Evolutionary conservation across 2,797 vertebrate species (phyloP).

Genomic region (Anolis apletophallus): DNA sequence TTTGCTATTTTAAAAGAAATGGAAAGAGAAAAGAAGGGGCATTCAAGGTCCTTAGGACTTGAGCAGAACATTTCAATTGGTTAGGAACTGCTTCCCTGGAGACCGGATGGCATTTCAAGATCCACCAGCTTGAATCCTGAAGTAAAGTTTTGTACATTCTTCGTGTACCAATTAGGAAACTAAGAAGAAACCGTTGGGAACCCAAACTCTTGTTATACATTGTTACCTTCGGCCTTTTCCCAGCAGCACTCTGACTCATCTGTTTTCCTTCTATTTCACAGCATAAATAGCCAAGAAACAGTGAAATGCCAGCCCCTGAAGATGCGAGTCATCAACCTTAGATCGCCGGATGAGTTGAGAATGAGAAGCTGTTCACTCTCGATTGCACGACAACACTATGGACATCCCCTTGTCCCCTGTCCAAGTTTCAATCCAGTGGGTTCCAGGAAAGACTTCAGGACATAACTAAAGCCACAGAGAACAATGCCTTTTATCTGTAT

Average conservation of each 20-base stretch:
- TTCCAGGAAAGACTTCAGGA: not conserved
- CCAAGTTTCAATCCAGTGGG: not conserved
- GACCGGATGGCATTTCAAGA: conserved; percentile 73
- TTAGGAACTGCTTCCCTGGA: conserved; percentile 62
- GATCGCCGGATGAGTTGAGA: not conserved
- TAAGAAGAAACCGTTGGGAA: conserved; percentile 63
- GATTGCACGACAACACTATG: not conserved
- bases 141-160: conserved; percentile 63
- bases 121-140: conserved; percentile 67
- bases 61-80: conserved; percentile 48
- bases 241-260: fast-evolving
- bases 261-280: not conserved
- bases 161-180: conserved; percentile 63
- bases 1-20: conserved; percentile 24
- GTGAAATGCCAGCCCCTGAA: not conserved
- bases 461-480: not conserved
- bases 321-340: not conserved
- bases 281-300: not conserved
- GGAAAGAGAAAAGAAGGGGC: not conserved
- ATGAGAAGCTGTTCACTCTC: not conserved
- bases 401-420: not conserved
- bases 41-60: conserved; percentile 21
- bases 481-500: not conserved
- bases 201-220: conserved; percentile 31
- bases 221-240: not conserved